Percentiles rank a stretch among this genome's conserved stretches.
phyloP scores from a whole-genome alignment of 2,113 vertebrate genomes.

The Fregetta grallaria region DNA sequence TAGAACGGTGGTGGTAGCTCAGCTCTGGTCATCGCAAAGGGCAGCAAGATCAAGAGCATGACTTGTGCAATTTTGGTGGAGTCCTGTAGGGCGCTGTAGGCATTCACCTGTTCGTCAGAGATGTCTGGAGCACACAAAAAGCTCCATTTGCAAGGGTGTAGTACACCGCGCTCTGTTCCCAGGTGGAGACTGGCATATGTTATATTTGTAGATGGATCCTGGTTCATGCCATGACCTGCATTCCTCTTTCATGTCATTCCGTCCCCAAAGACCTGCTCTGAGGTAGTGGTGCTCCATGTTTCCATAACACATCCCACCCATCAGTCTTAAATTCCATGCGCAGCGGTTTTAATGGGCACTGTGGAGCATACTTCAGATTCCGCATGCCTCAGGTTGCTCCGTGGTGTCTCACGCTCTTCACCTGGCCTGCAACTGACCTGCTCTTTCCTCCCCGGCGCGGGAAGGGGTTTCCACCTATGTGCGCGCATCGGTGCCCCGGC shows the following conservation, averaged over 20 bases:
- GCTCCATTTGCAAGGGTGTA: not conserved
- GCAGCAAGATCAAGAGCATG: not conserved
- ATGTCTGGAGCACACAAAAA: rapidly evolving
- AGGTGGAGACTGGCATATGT: not conserved
- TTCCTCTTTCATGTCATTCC: not conserved
- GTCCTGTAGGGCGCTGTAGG: not conserved
- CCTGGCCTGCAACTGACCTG: not conserved
- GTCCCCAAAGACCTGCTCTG: not conserved
- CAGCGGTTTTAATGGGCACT: not conserved
- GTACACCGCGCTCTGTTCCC: not conserved
- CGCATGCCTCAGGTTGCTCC: not conserved
- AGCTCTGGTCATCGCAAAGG: not conserved
- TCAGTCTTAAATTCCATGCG: not conserved
- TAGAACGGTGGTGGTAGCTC: not conserved
- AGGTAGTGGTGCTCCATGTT: not conserved
- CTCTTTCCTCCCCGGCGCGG: not conserved
- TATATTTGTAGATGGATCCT: not conserved
- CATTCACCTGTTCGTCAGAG: not conserved
- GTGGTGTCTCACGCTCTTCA: rapidly evolving
- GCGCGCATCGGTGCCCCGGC: rapidly evolving
- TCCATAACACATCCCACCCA: not conserved
- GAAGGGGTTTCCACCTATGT: not conserved
- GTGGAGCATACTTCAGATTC: not conserved
- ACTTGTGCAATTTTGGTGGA: not conserved
- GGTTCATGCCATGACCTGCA: not conserved